Conservation (phyloP, 2,888 invertebrate genomes). For the Euplexia lucipara region DNA sequence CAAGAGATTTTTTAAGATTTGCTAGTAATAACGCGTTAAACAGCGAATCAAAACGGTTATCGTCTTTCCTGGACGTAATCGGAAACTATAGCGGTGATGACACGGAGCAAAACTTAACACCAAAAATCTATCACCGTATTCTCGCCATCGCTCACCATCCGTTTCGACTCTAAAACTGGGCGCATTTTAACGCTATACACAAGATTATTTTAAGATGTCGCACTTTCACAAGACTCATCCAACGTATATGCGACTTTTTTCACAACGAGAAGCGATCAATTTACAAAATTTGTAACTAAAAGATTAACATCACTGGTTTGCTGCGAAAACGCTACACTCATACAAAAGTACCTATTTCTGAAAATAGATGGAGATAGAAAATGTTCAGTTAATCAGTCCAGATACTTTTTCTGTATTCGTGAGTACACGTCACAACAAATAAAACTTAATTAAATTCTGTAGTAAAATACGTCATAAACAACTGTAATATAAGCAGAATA, state of each 20-base stretch:
- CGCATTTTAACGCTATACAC: conserved; percentile 91
- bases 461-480: conserved; percentile 18
- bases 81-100: conserved; percentile 88
- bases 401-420: conserved; percentile 69
- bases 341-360: conserved; percentile 93
- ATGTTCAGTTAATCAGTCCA: conserved; percentile 85
- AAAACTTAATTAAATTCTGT: neutral
- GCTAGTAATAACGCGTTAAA: conserved; percentile 82
- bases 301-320: conserved; percentile 92
- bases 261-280: conserved; percentile 87
- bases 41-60: conserved; percentile 83
- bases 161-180: conserved; percentile 89
- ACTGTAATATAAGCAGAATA: neutral
- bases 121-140: conserved; percentile 91
- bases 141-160: conserved; percentile 91
- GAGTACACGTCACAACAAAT: conserved; percentile 1
- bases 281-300: conserved; percentile 91
- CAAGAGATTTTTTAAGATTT: conserved; percentile 82
- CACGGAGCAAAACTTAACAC: conserved; percentile 91
- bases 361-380: conserved; percentile 93
- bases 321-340: conserved; percentile 92
- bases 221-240: conserved; percentile 89
- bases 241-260: conserved; percentile 84
- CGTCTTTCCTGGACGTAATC: conserved; percentile 82
- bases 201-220: conserved; percentile 84